A percentile compares a stretch with the other conserved stretches of the same genome.
Conservation (phyloP, 2,113 vertebrate species). For the Gulo gulo region DNA sequence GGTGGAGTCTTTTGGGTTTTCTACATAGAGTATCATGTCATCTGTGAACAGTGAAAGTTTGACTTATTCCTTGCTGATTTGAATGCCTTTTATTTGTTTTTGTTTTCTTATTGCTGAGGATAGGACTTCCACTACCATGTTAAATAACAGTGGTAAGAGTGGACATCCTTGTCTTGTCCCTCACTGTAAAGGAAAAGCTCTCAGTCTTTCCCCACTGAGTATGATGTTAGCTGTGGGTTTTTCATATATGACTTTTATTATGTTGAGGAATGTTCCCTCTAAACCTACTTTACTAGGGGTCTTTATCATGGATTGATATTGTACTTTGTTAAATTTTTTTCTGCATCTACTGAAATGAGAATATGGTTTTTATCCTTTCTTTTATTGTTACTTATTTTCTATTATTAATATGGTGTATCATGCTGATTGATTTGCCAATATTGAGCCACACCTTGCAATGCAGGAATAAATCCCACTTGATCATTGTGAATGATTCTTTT, state of each 20-base stretch:
- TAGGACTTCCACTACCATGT: background rate
- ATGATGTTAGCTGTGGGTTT: background rate
- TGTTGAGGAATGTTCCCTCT: background rate
- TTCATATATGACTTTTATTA: background rate
- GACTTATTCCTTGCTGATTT: background rate
- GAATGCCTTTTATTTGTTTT: background rate
- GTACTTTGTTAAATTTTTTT: background rate
- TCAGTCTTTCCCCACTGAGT: background rate
- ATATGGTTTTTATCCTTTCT: background rate
- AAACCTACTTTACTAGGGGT: background rate
- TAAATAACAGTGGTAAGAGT: background rate
- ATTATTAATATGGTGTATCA: background rate
- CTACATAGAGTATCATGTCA: background rate
- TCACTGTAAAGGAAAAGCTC: background rate
- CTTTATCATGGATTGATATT: background rate
- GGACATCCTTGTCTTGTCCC: background rate
- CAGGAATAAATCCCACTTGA: background rate
- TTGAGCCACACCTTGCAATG: background rate
- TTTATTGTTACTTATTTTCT: background rate
- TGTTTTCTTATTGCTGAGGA: background rate
- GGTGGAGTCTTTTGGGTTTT: background rate
- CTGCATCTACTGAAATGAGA: background rate
- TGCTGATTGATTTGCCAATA: background rate
- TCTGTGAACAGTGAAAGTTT: background rate
- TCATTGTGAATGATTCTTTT: background rate